Base-by-base conservation (phyloP, 1,140 invertebrate genomes). In the Bombus superbus region DNA sequence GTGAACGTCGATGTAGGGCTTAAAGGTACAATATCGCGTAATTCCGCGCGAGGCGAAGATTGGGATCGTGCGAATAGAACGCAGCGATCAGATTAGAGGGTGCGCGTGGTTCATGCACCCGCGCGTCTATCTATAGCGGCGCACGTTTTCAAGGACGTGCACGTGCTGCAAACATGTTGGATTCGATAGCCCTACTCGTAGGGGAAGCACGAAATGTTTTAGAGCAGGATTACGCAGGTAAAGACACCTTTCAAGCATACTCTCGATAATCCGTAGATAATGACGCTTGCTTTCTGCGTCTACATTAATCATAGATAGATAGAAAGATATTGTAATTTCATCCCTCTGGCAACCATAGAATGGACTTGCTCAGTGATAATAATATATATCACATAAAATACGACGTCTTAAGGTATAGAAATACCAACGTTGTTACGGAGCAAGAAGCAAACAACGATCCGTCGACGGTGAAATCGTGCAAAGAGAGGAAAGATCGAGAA, bases 101-200 rank as follows among this genome's bases (percentile, higher is more conserved):
- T n/a, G 40, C 76, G 35, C 62, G 28, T n/a, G 28, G 76, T 84
- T 79, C 76, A 84, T 72, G n/a, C 76, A 84, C 76, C 75, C 38
- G 15, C 22, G 2, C 11, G 18, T 3, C 13, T 57, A 44, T n/a
- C 28, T 62, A 62, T 57, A 76, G 35, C 28, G 2, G 5, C 2
- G 79, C 32, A 28, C 5, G 11, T 4, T 79, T 73, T 80, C 76
- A 84, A 79, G 75, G 82, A 62, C 82, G 62, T 53, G 35, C 72
- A 84, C 53, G 75, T 72, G 83, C 32, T 72, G 68, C 2, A 22
- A 69, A 28, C 28, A 32, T 28, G 22, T 59, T 53, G n/a, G 15
- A 40, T 40, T n/a, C 40, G 15, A 44, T 62, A 15, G 28, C n/a
- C 69, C 28, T 73, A 38, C 5, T n/a, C 13, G 32, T 28, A 18